Percentiles rank a stretch among this genome's conserved stretches.
Conservation (phyloP, 2,888 invertebrate genomes). For the Himalopsyche tibetana region DNA sequence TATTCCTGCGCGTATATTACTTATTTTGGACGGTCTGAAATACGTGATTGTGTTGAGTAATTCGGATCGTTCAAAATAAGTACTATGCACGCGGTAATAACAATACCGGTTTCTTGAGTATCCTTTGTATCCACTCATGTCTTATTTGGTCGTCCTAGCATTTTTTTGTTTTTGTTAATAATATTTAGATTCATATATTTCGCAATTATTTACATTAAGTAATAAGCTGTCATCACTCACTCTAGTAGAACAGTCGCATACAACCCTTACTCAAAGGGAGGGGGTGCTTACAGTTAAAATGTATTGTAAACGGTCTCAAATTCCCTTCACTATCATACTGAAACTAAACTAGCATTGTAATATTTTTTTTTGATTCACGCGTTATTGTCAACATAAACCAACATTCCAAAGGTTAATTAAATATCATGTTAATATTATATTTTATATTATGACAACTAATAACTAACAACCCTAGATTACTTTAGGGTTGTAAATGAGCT, state of each 20-base stretch:
- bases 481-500: neutral
- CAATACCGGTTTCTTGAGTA: no score
- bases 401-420: slow-evolving; percentile 9
- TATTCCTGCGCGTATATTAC: no score
- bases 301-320: slow-evolving; percentile 10
- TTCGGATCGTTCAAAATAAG: no score
- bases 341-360: slow-evolving; percentile 9
- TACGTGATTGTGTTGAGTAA: no score
- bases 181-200: no score
- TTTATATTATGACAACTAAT: neutral
- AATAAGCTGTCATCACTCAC: neutral
- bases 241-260: neutral
- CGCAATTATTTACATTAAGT: no score
- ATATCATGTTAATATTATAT: neutral
- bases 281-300: slow-evolving; percentile 8
- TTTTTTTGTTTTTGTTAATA: no score
- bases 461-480: neutral
- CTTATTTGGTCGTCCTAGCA: no score
- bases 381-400: neutral
- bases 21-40: no score
- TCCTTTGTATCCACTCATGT: no score
- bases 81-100: no score
- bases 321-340: slow-evolving; percentile 10
- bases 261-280: neutral
- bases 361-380: neutral